Conservation (phyloP, 2,797 vertebrate species). For the Aeoliscus strigatus region DNA sequence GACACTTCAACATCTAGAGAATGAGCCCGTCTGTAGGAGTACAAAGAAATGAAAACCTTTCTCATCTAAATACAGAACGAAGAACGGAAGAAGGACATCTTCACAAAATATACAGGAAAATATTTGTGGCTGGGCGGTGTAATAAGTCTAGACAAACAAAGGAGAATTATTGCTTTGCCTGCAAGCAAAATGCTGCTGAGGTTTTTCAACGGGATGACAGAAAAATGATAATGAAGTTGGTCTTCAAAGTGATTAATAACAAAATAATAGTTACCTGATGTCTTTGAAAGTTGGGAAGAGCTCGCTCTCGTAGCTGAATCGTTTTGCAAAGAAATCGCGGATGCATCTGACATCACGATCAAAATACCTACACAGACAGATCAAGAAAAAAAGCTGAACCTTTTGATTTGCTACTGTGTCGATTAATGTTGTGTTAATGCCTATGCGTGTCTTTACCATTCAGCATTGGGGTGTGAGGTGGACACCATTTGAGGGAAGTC, state of each 20-base stretch:
- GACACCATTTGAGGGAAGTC: conserved; percentile 99
- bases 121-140: too few relatives aligned
- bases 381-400: too few relatives aligned
- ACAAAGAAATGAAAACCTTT: not conserved
- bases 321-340: conserved; percentile 87
- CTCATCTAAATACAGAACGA: not conserved
- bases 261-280: conserved; percentile 76
- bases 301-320: conserved; percentile 90
- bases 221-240: too few relatives aligned
- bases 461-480: conserved; percentile 89
- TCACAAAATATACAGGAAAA: not conserved
- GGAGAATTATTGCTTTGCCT: too few relatives aligned
- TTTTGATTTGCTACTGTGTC: too few relatives aligned
- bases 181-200: too few relatives aligned
- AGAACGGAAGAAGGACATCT: not conserved
- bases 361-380: conserved; percentile 83
- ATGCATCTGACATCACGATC: conserved; percentile 95
- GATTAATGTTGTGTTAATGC: too few relatives aligned
- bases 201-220: too few relatives aligned
- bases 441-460: too few relatives aligned
- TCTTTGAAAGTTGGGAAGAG: conserved; percentile 89
- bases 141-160: too few relatives aligned
- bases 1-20: conserved; percentile 89
- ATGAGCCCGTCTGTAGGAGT: conserved; percentile 73
- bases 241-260: too few relatives aligned